Conservation (phyloP, 1,140 invertebrate species). For the Microplitis demolitor region DNA sequence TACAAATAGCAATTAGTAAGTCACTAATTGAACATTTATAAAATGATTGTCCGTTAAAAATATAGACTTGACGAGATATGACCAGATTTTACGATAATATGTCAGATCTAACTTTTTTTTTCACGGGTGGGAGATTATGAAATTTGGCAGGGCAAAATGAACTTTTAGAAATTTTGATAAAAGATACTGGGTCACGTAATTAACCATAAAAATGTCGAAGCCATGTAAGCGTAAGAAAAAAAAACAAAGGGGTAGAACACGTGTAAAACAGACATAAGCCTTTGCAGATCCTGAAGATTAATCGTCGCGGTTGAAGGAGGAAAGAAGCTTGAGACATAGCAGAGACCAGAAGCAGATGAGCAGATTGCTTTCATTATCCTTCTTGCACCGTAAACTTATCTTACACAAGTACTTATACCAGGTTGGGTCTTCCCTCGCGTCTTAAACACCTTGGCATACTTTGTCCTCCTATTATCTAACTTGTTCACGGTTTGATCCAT, state of each 20-base stretch:
- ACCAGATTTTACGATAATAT: too few species aligned
- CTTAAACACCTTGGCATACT: constrained; percentile 26
- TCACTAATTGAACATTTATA: too few species aligned
- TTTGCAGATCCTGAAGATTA: background rate
- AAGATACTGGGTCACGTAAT: too few species aligned
- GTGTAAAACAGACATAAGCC: background rate
- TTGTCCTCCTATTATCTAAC: constrained; percentile 38
- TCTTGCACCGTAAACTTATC: constrained; percentile 40
- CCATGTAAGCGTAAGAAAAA: background rate
- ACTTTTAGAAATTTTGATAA: too few species aligned
- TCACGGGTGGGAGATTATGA: too few species aligned
- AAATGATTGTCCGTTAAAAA: too few species aligned
- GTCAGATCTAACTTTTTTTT: too few species aligned
- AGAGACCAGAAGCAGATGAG: constrained; percentile 41
- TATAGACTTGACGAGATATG: too few species aligned
- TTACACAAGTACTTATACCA: background rate
- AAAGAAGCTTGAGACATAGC: constrained; percentile 40
- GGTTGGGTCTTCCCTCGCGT: constrained; percentile 18
- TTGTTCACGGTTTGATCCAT: constrained; percentile 23
- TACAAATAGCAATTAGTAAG: too few species aligned
- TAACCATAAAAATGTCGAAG: background rate
- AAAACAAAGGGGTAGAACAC: background rate
- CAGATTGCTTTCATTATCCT: constrained; percentile 53
- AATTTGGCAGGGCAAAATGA: too few species aligned
- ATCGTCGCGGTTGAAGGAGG: background rate